Evolutionary conservation across 2,888 invertebrate genomes (phyloP).

Genomic region (Desoria tigrina): DNA sequence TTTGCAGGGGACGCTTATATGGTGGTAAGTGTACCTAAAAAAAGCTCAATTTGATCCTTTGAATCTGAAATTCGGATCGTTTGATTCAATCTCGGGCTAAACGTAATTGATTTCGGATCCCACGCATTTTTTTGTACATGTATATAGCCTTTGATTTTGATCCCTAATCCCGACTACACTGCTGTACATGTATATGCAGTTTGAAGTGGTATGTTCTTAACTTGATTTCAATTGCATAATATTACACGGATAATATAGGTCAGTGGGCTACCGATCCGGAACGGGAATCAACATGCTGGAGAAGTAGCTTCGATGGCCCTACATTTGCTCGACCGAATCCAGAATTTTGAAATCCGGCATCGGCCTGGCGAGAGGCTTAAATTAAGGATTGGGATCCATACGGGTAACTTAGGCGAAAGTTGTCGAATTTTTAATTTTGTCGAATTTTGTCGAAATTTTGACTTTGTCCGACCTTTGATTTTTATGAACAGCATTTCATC

Average conservation of each 20-base stretch:
- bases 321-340: constrained; percentile 70
- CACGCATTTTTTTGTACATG: too few species aligned
- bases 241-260: constrained; percentile 58
- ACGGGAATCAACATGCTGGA: constrained; percentile 72
- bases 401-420: constrained; percentile 59
- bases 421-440: too few species aligned
- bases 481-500: not conserved
- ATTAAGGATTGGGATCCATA: constrained; percentile 72
- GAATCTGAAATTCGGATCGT: too few species aligned
- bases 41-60: too few species aligned
- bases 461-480: constrained; percentile 18
- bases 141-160: too few species aligned
- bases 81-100: too few species aligned
- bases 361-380: constrained; percentile 68
- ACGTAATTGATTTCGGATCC: too few species aligned
- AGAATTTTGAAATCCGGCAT: constrained; percentile 69
- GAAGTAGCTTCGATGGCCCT: constrained; percentile 78
- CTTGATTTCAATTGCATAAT: not conserved
- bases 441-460: too few species aligned
- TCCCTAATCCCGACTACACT: not conserved
- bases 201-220: not conserved
- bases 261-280: constrained; percentile 73
- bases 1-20: constrained; percentile 70
- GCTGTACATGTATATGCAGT: not conserved
- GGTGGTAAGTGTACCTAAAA: too few species aligned